phyloP scores from a whole-genome alignment of 2,797 vertebrate genomes.

The Parambassis ranga region DNA sequence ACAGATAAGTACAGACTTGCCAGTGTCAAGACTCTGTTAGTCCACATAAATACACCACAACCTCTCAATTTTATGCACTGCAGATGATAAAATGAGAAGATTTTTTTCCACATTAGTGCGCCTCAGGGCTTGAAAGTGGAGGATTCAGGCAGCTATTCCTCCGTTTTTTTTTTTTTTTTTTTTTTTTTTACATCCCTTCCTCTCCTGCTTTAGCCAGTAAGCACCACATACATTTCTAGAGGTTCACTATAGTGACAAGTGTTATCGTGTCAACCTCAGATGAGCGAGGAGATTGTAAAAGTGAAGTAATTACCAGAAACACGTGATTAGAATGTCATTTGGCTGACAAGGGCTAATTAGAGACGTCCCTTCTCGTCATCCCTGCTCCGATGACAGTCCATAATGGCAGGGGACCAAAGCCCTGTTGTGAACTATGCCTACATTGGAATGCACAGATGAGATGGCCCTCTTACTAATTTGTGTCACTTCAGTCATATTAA shows the following conservation, averaged over 20 bases:
- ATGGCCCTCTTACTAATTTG: slow-evolving; percentile 66
- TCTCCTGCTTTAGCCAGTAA: slow-evolving; percentile 9
- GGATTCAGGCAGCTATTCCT: slow-evolving; percentile 39
- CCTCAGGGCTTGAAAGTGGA: slow-evolving; percentile 55
- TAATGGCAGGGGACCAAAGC: slow-evolving; percentile 68
- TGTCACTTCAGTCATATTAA: slow-evolving; percentile 71
- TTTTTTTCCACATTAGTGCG: slow-evolving; percentile 47
- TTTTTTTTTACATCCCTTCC: slow-evolving; percentile 5
- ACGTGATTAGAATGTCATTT: slow-evolving; percentile 82
- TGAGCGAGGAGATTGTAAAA: slow-evolving; percentile 66
- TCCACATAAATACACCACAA: slow-evolving; percentile 56
- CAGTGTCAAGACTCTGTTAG: slow-evolving; percentile 53
- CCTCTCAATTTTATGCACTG: slow-evolving; percentile 67
- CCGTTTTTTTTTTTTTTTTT: too few relatives aligned
- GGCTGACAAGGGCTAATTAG: slow-evolving; percentile 81
- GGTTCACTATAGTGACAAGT: slow-evolving; percentile 61
- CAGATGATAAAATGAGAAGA: slow-evolving; percentile 56
- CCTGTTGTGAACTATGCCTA: slow-evolving; percentile 70
- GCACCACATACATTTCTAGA: slow-evolving; percentile 62
- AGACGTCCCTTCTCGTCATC: slow-evolving; percentile 72
- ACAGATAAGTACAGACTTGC: slow-evolving; percentile 66
- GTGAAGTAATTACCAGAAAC: slow-evolving; percentile 80
- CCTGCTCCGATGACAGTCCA: slow-evolving; percentile 56
- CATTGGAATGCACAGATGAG: slow-evolving; percentile 39
- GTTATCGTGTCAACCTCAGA: slow-evolving; percentile 60